These are phyloP conservation scores for Lagopus muta DNA, from an alignment of 2,113 vertebrate species.

Conservation along the genomic window DNA sequence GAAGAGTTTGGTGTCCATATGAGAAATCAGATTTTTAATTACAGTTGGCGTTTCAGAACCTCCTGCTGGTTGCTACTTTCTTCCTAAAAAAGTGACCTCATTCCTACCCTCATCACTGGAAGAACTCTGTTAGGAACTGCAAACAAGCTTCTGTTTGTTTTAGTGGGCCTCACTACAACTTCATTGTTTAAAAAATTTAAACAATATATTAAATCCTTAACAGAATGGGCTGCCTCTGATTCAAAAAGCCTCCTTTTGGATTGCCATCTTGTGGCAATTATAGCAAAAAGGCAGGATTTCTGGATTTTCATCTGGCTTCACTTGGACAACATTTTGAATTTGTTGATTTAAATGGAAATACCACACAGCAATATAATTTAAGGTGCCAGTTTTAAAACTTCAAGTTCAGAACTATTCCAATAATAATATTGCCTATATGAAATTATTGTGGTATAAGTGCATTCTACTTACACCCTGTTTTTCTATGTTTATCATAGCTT, in stretches of 20 bases:
- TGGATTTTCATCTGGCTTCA: background rate
- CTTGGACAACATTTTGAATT: background rate
- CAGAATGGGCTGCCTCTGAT: background rate
- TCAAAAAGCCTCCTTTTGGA: background rate
- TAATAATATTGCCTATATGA: background rate
- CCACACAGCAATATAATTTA: background rate
- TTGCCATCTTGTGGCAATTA: background rate
- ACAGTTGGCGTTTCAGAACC: slow-evolving; percentile 45
- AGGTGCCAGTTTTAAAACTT: background rate
- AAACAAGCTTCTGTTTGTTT: slow-evolving; percentile 49
- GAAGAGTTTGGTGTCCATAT: background rate
- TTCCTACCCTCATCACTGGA: slow-evolving; percentile 30
- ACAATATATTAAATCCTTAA: background rate
- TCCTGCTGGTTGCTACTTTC: slow-evolving; percentile 43
- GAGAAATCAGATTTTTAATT: slow-evolving; percentile 65
- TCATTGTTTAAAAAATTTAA: slow-evolving; percentile 38
- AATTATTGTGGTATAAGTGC: background rate
- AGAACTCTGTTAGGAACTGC: background rate
- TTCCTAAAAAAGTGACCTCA: slow-evolving; percentile 59
- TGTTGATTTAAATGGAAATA: background rate
- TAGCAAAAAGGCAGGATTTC: background rate
- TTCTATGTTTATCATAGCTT: background rate
- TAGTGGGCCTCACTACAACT: background rate
- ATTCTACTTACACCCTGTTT: background rate
- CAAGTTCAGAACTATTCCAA: background rate